These are phyloP conservation scores for Cassiopea xamachana DNA, from an alignment of 30 jellyfish, hydroid and myxozoan species.

Conservation along the genomic window DNA sequence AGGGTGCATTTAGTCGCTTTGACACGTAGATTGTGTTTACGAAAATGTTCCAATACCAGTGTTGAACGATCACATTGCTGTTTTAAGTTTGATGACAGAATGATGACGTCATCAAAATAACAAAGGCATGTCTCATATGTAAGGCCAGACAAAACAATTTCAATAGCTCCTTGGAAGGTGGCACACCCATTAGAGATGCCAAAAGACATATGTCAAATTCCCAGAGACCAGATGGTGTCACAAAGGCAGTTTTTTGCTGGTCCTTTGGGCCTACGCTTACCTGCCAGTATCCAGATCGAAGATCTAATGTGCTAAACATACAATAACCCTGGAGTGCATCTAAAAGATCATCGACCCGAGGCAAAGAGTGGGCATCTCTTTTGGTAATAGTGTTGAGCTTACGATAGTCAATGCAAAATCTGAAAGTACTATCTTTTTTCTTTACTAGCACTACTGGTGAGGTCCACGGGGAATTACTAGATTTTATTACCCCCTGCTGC, in stretches of 20 bases:
- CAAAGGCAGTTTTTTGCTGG: constrained; percentile 63
- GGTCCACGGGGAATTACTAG: constrained; percentile 64
- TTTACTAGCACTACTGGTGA: constrained; percentile 66
- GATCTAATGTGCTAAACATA: constrained; percentile 41
- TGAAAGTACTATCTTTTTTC: constrained; percentile 63
- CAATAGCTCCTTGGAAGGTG: constrained; percentile 75
- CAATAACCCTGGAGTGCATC: constrained; percentile 57
- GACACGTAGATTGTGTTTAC: constrained; percentile 34
- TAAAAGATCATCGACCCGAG: constrained; percentile 54
- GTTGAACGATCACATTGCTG: constrained; percentile 34
- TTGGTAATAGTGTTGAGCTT: constrained; percentile 50
- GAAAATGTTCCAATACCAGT: constrained; percentile 9
- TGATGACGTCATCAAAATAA: constrained; percentile 68
- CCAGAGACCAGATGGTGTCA: constrained; percentile 59
- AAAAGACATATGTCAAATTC: constrained; percentile 66
- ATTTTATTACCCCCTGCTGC: constrained; percentile 54
- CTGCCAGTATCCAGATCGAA: constrained; percentile 74
- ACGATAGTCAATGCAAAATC: constrained; percentile 63
- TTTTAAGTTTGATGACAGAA: constrained; percentile 14
- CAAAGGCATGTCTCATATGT: constrained; percentile 52
- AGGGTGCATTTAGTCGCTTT: constrained; percentile 48
- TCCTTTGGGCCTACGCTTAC: constrained; percentile 45
- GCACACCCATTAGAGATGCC: constrained; percentile 70
- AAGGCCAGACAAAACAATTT: constrained; percentile 57
- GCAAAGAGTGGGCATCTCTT: constrained; percentile 68